Base-by-base conservation (phyloP, 2,888 invertebrate species). In the Himalopsyche tibetana region DNA sequence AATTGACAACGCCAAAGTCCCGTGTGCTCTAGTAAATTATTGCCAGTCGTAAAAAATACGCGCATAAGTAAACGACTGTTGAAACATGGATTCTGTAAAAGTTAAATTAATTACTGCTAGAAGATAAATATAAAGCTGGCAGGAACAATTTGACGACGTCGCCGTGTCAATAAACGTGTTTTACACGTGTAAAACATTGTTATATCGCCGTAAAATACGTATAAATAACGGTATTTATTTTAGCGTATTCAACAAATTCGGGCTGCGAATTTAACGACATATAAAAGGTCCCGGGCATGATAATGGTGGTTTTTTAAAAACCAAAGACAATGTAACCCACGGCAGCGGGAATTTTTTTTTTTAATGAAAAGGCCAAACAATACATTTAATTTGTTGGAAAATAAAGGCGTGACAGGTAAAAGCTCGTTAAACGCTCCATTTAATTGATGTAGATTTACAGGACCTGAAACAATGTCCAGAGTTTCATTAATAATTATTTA, bases 111-210 rank as follows among this genome's bases (percentile, higher is more conserved):
- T 63, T 51, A 51, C 15, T 15, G 15, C 12, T 6, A 15, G 12
- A 15, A 19, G 28, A 63, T 63, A 63, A 19, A 63, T 63, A 63
- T 9, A 19, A 63, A 19, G 19, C 19, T 19, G 11, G 63, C 2
- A n/a, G 63, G 19, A 19, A 8, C 63, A 11, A 63, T 63, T 63
- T 51, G 51, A 51, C 51, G 63, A 28, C 19, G 19, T 19, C 56
- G n/a, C n/a, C 6, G n/a, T 63, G 63, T 28, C 63, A 63, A 63
- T 63, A 63, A 63, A 63, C n/a, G 28, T 63, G 28, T 63, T 63
- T 63, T 63, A 63, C 63, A 63, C 63, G 63, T 63, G 63, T 63
- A 63, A 63, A 63, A 63, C 28, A 63, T 63, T 63, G 63, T 63
- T 63, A 63, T 28, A 63, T 63, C 19, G 19, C 63, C 19, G 19